phyloP scores from a whole-genome alignment of 2,113 vertebrate genomes.

The Neogobius melanostomus region DNA sequence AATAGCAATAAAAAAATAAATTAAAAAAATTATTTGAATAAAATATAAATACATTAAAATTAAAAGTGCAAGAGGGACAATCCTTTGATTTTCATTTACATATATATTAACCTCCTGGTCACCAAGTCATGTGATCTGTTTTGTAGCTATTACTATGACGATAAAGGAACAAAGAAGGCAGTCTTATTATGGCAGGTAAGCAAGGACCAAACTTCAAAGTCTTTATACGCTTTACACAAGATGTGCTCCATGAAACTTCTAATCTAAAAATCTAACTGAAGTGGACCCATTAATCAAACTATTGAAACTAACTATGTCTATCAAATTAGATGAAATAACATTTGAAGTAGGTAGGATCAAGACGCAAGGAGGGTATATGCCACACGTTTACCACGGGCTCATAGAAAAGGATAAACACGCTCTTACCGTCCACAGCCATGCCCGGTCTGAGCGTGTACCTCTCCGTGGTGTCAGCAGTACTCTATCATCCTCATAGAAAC shows the following conservation, averaged over 20 bases:
- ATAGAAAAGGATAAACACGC: conserved; percentile 10
- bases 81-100: conserved; percentile 3
- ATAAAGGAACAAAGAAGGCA: conserved; percentile 24
- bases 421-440: conserved; percentile 83
- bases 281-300: neutral
- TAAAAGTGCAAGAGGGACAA: neutral
- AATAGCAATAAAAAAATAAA: too few relatives aligned
- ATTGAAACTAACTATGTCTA: neutral
- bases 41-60: neutral
- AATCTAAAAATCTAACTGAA: neutral
- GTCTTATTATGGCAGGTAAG: conserved; percentile 29
- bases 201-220: conserved; percentile 1
- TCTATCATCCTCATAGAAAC: conserved; percentile 63
- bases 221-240: neutral
- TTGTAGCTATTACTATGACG: neutral
- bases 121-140: neutral
- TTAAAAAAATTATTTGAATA: too few relatives aligned
- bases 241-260: neutral
- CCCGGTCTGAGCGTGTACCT: conserved; percentile 73
- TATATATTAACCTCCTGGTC: neutral
- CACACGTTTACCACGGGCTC: neutral
- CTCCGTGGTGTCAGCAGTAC: conserved; percentile 75
- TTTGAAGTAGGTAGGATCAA: neutral
- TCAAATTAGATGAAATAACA: conserved; percentile 1
- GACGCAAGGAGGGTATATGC: neutral